Evolutionary conservation across 2,113 vertebrate genomes (phyloP).

Genomic region (Myocastor coypus): DNA sequence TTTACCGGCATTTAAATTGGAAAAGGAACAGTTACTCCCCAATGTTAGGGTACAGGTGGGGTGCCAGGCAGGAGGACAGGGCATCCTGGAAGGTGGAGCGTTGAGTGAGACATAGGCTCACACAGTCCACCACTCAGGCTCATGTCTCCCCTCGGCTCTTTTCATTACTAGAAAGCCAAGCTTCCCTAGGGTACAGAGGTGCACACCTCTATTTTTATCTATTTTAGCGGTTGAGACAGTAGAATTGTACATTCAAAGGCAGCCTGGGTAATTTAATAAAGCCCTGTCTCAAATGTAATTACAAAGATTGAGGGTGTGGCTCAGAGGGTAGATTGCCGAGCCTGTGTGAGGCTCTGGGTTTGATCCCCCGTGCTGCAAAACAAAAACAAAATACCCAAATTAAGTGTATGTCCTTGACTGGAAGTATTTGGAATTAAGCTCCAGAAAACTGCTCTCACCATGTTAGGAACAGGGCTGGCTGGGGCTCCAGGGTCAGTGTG

Average conservation of each 20-base stretch:
- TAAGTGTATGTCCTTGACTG: not conserved
- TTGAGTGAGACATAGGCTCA: not conserved
- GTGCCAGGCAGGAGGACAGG: not conserved
- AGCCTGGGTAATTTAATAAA: not conserved
- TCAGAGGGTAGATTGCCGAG: not conserved
- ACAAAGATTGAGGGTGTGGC: not conserved
- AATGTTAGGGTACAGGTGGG: not conserved
- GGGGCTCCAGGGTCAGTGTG: not conserved
- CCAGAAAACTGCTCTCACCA: not conserved
- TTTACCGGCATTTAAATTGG: conserved; percentile 68
- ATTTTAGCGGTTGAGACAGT: not conserved
- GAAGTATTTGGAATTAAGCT: not conserved
- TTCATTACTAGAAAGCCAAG: not conserved
- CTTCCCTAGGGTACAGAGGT: not conserved
- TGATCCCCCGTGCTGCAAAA: not conserved
- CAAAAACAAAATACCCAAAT: not conserved
- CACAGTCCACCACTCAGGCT: fast-evolving
- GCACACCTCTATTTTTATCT: not conserved
- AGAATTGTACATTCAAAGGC: not conserved
- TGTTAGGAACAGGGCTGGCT: not conserved
- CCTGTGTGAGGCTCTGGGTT: not conserved
- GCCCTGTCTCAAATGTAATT: not conserved
- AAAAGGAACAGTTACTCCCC: conserved; percentile 45
- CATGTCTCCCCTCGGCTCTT: not conserved
- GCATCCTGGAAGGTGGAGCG: not conserved